Base-by-base conservation (phyloP, 2,888 invertebrate genomes). In the Terebella lapidaria region DNA sequence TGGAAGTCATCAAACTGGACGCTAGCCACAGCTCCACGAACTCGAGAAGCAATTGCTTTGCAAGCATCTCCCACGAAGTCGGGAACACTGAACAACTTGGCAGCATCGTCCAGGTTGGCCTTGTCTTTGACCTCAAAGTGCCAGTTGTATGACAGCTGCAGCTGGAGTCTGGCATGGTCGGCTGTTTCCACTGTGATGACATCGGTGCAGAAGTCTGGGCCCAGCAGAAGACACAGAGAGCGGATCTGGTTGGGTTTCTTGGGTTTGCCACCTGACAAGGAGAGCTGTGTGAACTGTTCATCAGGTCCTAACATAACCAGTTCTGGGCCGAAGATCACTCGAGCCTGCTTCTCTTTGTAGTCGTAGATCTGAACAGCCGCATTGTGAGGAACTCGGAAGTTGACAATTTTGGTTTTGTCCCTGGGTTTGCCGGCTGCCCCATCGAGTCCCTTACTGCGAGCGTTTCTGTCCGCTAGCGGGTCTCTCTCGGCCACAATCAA, bases 41-140 rank as follows among this genome's bases (percentile, higher is more conserved):
- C 76, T 15, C 83, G 67, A 5, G 83, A 83, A 2, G 83, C 83
- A 46, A 83, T 79, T 25, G 83, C 83, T 68, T 83, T 83, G 68
- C 83, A 83, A 20, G 82, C 76, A 68, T 84, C 83, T 20, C 83
- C 83, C n/a, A 82, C 77, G 70, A 83, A 83, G 68, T 83, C 83
- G 4, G 83, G 83, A 3, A 83, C 82, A 68, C 80, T 81, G 73
- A 83, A 83, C n/a, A 83, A 64, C 67, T 79, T 81, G 18, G 80
- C 75, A n/a, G 77, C 72, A 10, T 79, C 81, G 22, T 67, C 68
- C 2, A 67, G 68, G 42, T 72, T 67, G 1, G 67, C 65, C 59
- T 77, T 77, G 56, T 75, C 71, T 3, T 67, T 69, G 1, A 77
- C 60, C 20, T 79, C 78, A 72, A 83, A 83, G 67, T 83, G 81